A percentile compares a stretch with the other conserved stretches of the same genome.
phyloP scores from a whole-genome alignment of 2,113 vertebrate species.

The Lophius piscatorius region DNA sequence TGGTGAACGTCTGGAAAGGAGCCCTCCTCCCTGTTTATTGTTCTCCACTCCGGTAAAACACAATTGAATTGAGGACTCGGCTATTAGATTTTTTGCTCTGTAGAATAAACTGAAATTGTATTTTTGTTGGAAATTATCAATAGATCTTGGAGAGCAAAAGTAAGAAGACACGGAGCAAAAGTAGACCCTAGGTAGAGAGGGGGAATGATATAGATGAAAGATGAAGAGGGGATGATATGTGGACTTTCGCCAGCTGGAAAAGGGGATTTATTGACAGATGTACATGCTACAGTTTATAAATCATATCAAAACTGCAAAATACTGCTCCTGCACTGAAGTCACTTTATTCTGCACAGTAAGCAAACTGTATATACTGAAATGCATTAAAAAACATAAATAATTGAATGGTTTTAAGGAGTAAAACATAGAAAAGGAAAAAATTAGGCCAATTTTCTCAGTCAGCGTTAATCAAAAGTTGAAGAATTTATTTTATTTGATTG shows the following conservation, averaged over 20 bases:
- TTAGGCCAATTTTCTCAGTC: no score
- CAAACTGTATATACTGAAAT: slow-evolving; percentile 48
- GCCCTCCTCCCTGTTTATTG: slow-evolving; percentile 94
- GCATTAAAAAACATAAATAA: slow-evolving; percentile 12
- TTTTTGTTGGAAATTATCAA: slow-evolving; percentile 99
- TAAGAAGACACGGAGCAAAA: slow-evolving; percentile 92
- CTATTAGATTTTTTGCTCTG: slow-evolving; percentile 95
- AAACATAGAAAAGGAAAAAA: no score
- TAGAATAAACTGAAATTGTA: slow-evolving; percentile 97
- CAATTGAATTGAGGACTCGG: slow-evolving; percentile 92
- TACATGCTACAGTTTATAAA: slow-evolving; percentile 62
- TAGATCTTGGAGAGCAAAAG: slow-evolving; percentile 95
- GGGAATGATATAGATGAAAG: slow-evolving; percentile 60
- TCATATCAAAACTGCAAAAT: slow-evolving; percentile 66
- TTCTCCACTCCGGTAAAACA: slow-evolving; percentile 94
- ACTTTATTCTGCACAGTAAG: slow-evolving; percentile 56
- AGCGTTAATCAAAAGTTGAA: no score
- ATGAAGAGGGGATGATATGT: slow-evolving; percentile 58
- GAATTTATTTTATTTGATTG: slow-evolving; percentile 1
- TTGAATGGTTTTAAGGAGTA: no score
- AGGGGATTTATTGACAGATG: slow-evolving; percentile 69
- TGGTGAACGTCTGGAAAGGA: slow-evolving; percentile 89
- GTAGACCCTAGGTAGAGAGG: slow-evolving; percentile 84
- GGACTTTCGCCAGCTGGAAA: slow-evolving; percentile 66
- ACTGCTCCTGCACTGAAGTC: slow-evolving; percentile 31